Evolutionary conservation across 1,140 invertebrate genomes (phyloP).

Genomic region (Cyphomyrmex costatus): DNA sequence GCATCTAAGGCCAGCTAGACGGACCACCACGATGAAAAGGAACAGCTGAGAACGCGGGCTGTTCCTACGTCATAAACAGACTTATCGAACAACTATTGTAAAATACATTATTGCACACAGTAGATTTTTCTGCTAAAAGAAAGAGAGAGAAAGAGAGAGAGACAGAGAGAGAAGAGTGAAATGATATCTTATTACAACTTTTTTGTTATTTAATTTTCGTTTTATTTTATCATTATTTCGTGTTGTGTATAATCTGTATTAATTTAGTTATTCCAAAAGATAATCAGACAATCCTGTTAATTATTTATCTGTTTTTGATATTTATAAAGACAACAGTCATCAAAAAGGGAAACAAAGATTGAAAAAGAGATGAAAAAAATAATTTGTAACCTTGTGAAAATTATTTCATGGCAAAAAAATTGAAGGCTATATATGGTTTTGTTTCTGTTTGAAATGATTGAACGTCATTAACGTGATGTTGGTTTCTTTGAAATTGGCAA

Average conservation of each 20-base stretch:
- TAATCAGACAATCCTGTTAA: background rate
- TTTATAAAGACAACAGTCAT: background rate
- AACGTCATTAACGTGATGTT: background rate
- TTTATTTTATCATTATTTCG: constrained; percentile 1
- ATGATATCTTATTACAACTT: background rate
- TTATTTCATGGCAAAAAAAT: background rate
- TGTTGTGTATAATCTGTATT: background rate
- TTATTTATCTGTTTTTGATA: too few relatives aligned
- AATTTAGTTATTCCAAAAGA: background rate
- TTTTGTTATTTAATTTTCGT: background rate
- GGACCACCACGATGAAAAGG: constrained; percentile 33
- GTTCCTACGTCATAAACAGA: constrained; percentile 25
- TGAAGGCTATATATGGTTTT: background rate
- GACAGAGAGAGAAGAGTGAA: background rate
- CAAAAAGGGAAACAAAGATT: background rate
- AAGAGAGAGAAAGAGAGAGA: background rate
- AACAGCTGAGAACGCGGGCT: background rate
- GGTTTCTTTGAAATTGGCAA: constrained; percentile 31
- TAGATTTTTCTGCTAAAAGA: constrained; percentile 13
- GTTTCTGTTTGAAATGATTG: constrained; percentile 6
- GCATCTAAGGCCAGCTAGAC: constrained; percentile 31
- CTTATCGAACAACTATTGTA: constrained; percentile 19
- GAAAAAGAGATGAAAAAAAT: background rate
- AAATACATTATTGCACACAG: constrained; percentile 16
- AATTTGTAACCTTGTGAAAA: background rate